Evolutionary conservation across 2,888 invertebrate genomes (phyloP).

Genomic region (Neoascia interrupta): DNA sequence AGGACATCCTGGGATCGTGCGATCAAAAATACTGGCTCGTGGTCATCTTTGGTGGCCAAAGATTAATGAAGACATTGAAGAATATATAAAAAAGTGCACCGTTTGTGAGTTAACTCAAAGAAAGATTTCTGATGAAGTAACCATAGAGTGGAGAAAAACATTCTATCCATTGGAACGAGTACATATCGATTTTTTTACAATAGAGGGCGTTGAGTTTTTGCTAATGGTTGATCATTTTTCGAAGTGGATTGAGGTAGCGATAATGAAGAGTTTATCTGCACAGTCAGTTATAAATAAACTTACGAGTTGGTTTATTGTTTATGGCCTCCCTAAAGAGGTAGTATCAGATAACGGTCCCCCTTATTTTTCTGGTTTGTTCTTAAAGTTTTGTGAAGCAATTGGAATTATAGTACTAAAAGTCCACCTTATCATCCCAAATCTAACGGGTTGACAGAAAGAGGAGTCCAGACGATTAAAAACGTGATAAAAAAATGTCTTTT

Average conservation of each 20-base stretch:
- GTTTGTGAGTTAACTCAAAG: not conserved
- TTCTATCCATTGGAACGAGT: not conserved
- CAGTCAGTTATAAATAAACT: too few relatives aligned
- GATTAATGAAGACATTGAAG: not conserved
- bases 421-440: slow-evolving; percentile 65
- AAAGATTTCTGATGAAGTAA: not conserved
- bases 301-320: not conserved
- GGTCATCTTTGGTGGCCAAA: slow-evolving; percentile 73
- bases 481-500: too few relatives aligned
- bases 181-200: slow-evolving; percentile 7
- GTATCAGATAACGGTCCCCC: slow-evolving; percentile 7
- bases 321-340: not conserved
- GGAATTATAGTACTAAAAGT: slow-evolving; percentile 24
- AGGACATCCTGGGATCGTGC: slow-evolving; percentile 72
- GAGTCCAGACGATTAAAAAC: not conserved
- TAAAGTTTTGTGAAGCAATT: slow-evolving; percentile 11
- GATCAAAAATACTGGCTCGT: slow-evolving; percentile 72
- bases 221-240: not conserved
- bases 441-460: slow-evolving; percentile 69
- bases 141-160: not conserved
- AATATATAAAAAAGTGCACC: not conserved
- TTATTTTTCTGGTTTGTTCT: not conserved
- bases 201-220: not conserved
- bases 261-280: not conserved
- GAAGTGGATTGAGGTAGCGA: not conserved